Conservation (phyloP, 1,140 invertebrate genomes). For the Apis cerana region DNA sequence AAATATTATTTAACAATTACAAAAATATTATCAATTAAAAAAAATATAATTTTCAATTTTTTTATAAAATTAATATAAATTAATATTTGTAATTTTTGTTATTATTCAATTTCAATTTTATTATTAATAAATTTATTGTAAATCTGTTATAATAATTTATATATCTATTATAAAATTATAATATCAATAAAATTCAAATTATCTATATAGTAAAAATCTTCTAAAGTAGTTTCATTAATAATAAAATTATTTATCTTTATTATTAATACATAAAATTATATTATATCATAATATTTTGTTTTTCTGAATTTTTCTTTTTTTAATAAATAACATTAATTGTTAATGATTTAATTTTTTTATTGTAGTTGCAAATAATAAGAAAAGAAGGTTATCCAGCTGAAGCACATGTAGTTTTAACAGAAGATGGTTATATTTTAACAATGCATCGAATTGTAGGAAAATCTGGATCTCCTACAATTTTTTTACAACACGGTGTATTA, state of each 20-base stretch:
- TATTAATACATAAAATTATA: too few species aligned
- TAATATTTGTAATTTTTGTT: neutral
- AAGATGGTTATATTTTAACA: conserved; percentile 88
- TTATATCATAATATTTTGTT: too few species aligned
- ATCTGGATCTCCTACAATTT: conserved; percentile 74
- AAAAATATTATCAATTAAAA: neutral
- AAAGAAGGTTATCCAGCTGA: conserved; percentile 86
- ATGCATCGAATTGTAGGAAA: conserved; percentile 86
- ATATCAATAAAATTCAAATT: too few species aligned
- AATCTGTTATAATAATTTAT: too few species aligned
- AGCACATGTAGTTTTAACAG: conserved; percentile 84
- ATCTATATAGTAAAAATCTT: too few species aligned
- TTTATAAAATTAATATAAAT: too few species aligned
- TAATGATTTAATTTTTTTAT: conserved; percentile 8
- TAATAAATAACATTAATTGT: too few species aligned
- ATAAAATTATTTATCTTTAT: too few species aligned
- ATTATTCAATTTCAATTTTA: too few species aligned
- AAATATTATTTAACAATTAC: neutral
- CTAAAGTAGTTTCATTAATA: too few species aligned
- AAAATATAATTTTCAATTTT: neutral
- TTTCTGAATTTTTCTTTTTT: neutral
- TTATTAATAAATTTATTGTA: too few species aligned
- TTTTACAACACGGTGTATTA: conserved; percentile 87
- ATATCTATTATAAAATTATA: too few species aligned
- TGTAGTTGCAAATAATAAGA: conserved; percentile 83